Percentiles rank a stretch among this genome's conserved stretches.
These are phyloP conservation scores for Drosophila teissieri DNA, from an alignment of 1,140 invertebrate species.

Conservation along the genomic window DNA sequence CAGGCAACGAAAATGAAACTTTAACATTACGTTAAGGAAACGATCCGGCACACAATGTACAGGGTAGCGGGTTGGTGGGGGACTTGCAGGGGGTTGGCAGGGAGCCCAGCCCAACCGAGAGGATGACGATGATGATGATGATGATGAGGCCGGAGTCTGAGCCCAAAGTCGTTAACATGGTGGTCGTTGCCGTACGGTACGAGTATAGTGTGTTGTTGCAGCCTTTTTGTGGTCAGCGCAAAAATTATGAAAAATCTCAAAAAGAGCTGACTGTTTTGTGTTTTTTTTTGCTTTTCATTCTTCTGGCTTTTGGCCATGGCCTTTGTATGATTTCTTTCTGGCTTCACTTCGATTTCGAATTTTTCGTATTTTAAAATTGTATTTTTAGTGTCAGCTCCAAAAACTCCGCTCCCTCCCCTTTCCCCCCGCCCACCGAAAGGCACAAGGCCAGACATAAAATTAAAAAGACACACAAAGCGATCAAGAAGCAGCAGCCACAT, in stretches of 20 bases:
- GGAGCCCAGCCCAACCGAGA: constrained; percentile 10
- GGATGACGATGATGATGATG: constrained; percentile 38
- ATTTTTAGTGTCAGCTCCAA: constrained; percentile 70
- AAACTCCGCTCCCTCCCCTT: constrained; percentile 32
- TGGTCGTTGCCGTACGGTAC: constrained; percentile 30
- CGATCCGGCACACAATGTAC: constrained; percentile 63
- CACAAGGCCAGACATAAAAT: constrained; percentile 76
- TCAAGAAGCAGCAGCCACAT: constrained; percentile 34
- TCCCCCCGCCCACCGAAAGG: constrained; percentile 9
- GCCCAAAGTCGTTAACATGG: constrained; percentile 77
- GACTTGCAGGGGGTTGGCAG: not conserved
- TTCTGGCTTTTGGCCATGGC: constrained; percentile 48
- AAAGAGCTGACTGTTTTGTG: constrained; percentile 47
- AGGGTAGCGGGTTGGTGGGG: not conserved
- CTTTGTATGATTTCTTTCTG: constrained; percentile 75
- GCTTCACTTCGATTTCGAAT: constrained; percentile 53
- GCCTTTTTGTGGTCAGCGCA: constrained; percentile 76
- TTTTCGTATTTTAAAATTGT: constrained; percentile 64
- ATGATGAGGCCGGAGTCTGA: constrained; percentile 32
- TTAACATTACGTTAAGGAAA: constrained; percentile 75
- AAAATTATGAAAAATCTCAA: constrained; percentile 80
- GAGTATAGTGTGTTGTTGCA: constrained; percentile 26
- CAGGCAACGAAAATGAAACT: constrained; percentile 78
- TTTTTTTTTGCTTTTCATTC: constrained; percentile 14
- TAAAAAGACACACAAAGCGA: constrained; percentile 77